These are phyloP conservation scores for Falco biarmicus DNA, from an alignment of 2,797 vertebrate genomes.

Conservation along the genomic window DNA sequence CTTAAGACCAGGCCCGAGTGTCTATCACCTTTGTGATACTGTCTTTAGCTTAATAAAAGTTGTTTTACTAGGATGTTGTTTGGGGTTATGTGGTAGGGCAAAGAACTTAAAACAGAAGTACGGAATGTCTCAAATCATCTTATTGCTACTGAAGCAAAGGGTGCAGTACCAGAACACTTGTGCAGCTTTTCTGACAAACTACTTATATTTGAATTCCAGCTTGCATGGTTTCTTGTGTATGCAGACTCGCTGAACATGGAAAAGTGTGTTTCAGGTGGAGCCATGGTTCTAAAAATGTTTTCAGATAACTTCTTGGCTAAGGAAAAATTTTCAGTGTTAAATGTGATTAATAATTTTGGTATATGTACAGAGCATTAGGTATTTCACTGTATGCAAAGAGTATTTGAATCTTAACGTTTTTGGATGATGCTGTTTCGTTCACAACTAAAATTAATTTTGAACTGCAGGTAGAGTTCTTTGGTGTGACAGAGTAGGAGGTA, in stretches of 20 bases:
- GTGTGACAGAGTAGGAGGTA: neutral
- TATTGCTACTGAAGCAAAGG: neutral
- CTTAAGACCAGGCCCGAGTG: neutral
- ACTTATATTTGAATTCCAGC: neutral
- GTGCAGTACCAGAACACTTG: neutral
- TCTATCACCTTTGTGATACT: neutral
- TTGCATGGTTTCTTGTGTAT: neutral
- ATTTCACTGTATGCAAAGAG: neutral
- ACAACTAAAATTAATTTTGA: neutral
- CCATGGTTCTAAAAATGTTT: neutral
- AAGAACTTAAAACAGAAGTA: neutral
- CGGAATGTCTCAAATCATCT: neutral
- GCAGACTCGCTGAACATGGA: neutral
- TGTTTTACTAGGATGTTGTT: neutral
- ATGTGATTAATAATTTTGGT: neutral
- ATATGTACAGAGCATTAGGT: neutral
- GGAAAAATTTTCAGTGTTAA: neutral
- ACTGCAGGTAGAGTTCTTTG: neutral
- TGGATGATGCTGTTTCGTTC: neutral
- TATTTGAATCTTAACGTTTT: neutral
- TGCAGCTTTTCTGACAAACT: neutral
- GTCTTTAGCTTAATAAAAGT: neutral
- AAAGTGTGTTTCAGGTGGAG: neutral
- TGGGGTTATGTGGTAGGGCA: neutral
- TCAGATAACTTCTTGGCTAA: neutral